Base-by-base conservation (phyloP, 2,888 invertebrate species). In the Meiosimyza platycephala region DNA sequence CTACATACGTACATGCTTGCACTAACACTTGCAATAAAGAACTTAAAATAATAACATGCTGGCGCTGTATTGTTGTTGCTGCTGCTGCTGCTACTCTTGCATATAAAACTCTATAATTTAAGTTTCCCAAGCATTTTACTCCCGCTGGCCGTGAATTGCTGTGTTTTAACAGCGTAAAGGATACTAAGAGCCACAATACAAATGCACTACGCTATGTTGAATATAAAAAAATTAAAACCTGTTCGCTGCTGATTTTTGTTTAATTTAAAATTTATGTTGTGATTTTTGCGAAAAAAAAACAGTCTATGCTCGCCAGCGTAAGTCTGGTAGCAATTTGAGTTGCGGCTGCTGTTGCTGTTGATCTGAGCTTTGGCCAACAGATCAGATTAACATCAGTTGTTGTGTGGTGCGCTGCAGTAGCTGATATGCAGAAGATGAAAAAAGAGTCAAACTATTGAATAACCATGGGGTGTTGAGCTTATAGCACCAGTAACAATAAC, bases 351-450 rank as follows among this genome's bases (percentile, higher is more conserved):
- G 18, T 57, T 13, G 54, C 33, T 51, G n/a, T 28, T 28, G 66
- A 40, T 66, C 66, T 52, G 9, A 47, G 66, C 28, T 66, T 54
- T 54, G 33, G 16, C 66, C 54, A 40, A 13, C 33, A 66, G 66
- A 66, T 66, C 33, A 66, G 66, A 66, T 66, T 40, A 40, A n/a
- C 66, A 66, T 66, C 52, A 54, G 40, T 66, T 66, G 54, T 33
- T 54, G 54, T 66, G 63, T 47, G 18, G 47, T 33, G 47, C 47
- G n/a, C 68, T n/a, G 28, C 18, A 3, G 40, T 55, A 57, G 48
- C 50, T 11, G n/a, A 50, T 79, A 66, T 81, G 81, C 78, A 78
- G 79, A 81, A 28, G 28, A 28, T 28, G 78, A 81, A 69, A 77
- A 77, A 77, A 75, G 50, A 65, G 51, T 15, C 18, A 66, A 54